Evolutionary conservation across 2,888 invertebrate species (phyloP).

Genomic region (Brachylomia viminalis): DNA sequence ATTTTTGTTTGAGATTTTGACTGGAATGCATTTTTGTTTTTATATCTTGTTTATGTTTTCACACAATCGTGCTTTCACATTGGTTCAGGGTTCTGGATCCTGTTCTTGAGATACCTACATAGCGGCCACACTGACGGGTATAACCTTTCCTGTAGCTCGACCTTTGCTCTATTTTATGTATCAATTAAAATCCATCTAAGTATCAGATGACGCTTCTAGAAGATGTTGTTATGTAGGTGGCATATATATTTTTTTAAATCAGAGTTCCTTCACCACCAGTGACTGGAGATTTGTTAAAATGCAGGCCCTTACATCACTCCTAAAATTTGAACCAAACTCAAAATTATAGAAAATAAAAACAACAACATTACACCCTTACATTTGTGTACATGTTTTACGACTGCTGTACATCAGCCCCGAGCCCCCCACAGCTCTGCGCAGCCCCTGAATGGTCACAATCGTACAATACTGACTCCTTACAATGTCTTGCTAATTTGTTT

Average conservation of each 20-base stretch:
- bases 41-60: constrained; percentile 17
- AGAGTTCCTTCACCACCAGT: too few species aligned
- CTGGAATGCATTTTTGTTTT: constrained; percentile 39
- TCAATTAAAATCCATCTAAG: too few species aligned
- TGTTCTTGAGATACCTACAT: too few species aligned
- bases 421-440: constrained; percentile 76
- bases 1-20: constrained; percentile 44
- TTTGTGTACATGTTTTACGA: constrained; percentile 81
- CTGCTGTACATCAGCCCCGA: constrained; percentile 78
- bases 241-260: too few species aligned
- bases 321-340: not conserved
- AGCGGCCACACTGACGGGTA: too few species aligned
- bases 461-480: constrained; percentile 70
- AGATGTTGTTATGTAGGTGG: too few species aligned
- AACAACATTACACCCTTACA: constrained; percentile 63
- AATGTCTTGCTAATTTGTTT: constrained; percentile 86
- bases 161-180: too few species aligned
- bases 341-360: constrained; percentile 39
- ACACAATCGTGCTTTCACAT: not conserved
- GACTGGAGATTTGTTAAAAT: not conserved
- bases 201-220: too few species aligned
- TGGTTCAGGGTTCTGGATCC: not conserved
- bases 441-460: constrained; percentile 85
- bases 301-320: too few species aligned
- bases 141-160: too few species aligned